Evolutionary conservation across 2,113 vertebrate genomes (phyloP), one percentile per base, ranked within the genome.

Genomic region (Pteruthius melanotis): DNA sequence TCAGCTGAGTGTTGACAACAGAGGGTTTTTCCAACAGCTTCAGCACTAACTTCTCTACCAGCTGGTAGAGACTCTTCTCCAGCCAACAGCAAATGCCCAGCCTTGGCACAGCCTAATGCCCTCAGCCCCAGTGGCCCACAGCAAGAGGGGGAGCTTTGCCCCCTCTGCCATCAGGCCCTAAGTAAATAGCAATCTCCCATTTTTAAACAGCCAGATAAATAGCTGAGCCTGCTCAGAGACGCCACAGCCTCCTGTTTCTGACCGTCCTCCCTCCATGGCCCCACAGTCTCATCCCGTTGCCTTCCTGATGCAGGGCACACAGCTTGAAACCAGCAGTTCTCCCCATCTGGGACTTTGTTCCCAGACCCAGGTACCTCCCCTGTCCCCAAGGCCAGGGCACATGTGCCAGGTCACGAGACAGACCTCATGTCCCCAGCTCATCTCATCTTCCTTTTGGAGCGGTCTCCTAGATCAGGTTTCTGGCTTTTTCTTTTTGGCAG

Each of bases 351-450:
- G 66, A 80, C 56, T 94, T 69, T 7, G 2, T 61, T 87, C 59
- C 61, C 83, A 65, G 65, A 37, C 26, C 45, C 81, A 87, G 93
- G 93, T 96, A 84, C 89, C 81, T 85, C 81, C 87, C 82, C 85
- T 96, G 88, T 90, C 90, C 93, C 85, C 80, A 70, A 78, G 64
- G 92, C 93, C 12, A 2, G 63, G 68, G 68, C 83, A 88, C 85
- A 92, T 93, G 57, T 95, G 89, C 91, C 89, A 87, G 83, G 87
- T 96, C 94, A 96, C 95, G 95, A 89, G 93, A 92, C 93, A 96
- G 83, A 96, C 74, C 92, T 96, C 90, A 94, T 75, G 93, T 86
- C 77, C 92, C 76, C 75, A 30, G 76, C 79, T 92, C 96, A 96
- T 93, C 94, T 96, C 94, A 92, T 93, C 93, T 95, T 97, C 91